Conservation (phyloP, 30 jellyfish, hydroid and myxozoan genomes). For the Hydractinia symbiolongicarpus region DNA sequence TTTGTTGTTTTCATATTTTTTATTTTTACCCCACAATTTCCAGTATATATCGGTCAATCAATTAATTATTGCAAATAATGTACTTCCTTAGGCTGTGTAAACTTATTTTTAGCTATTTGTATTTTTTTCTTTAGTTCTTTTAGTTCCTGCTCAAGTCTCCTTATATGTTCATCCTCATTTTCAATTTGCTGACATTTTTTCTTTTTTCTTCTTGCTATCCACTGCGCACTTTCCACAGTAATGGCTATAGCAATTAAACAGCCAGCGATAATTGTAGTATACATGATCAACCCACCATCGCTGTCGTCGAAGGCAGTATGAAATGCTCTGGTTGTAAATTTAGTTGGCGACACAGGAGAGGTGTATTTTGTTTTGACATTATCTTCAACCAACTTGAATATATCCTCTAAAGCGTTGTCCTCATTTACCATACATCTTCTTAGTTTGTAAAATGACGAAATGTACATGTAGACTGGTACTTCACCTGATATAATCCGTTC, state of each 20-base stretch:
- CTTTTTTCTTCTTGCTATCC: neutral
- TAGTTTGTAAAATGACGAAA: too few species aligned
- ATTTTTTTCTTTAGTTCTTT: constrained; percentile 6
- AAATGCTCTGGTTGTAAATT: neutral
- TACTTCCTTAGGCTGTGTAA: too few species aligned
- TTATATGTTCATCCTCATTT: neutral
- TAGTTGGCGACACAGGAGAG: neutral
- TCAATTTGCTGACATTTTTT: neutral
- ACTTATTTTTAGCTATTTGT: neutral
- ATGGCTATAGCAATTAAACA: neutral
- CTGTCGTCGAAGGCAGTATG: neutral
- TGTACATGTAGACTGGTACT: too few species aligned
- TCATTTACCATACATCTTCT: too few species aligned
- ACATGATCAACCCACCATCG: constrained; percentile 6
- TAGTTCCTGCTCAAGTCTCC: neutral
- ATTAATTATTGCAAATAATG: too few species aligned
- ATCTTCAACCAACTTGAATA: too few species aligned
- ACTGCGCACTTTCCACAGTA: neutral
- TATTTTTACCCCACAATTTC: too few species aligned
- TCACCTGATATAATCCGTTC: too few species aligned
- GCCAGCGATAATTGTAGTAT: neutral
- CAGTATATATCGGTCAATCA: too few species aligned
- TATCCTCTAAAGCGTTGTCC: too few species aligned
- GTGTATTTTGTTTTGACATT: neutral
- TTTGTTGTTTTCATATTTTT: too few species aligned